phyloP scores from a whole-genome alignment of 2,797 vertebrate species.

The Gallirallus australis region DNA sequence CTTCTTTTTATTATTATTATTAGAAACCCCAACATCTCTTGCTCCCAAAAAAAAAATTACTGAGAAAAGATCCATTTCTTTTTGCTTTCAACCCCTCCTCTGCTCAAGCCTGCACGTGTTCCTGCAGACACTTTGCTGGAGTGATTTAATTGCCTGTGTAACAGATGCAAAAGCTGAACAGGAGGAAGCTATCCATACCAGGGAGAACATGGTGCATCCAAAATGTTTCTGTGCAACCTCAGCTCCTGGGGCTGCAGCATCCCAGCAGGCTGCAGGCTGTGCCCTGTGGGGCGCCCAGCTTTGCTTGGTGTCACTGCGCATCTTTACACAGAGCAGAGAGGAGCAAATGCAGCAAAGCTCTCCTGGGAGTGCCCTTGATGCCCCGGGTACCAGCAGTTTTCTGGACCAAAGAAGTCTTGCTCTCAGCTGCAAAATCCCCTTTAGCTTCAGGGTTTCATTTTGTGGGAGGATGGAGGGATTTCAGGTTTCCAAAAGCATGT shows the following conservation, averaged over 20 bases:
- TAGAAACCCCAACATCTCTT: background rate
- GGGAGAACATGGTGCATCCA: background rate
- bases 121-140: background rate
- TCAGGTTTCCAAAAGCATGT: background rate
- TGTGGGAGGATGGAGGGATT: background rate
- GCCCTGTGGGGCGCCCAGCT: background rate
- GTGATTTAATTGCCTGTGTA: background rate
- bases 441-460: background rate
- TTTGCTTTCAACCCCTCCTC: background rate
- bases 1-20: too few species aligned
- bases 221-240: background rate
- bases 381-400: background rate
- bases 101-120: background rate
- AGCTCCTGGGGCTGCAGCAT: fast-evolving
- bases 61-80: fast-evolving
- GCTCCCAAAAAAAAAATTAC: too few species aligned
- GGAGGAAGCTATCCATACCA: background rate
- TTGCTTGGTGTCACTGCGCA: background rate
- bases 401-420: background rate
- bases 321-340: background rate
- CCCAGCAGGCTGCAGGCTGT: background rate
- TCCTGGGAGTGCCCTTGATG: background rate
- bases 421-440: background rate
- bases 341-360: background rate
- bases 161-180: background rate